These are phyloP conservation scores for Rhopilema esculentum DNA, from an alignment of 30 jellyfish, hydroid and myxozoan species.

Conservation along the genomic window DNA sequence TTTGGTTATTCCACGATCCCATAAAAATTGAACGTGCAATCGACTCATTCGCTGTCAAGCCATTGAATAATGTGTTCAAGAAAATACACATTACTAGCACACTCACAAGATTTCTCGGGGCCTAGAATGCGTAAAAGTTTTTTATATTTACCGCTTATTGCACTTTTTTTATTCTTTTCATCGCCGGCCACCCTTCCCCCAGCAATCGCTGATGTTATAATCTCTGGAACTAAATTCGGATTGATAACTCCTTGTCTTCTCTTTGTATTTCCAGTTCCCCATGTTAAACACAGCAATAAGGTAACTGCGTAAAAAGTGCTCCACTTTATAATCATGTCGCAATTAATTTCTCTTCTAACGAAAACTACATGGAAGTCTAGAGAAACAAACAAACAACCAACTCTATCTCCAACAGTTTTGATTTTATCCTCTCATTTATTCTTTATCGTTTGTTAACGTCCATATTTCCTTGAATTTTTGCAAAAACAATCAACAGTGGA, in stretches of 20 bases:
- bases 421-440: not conserved
- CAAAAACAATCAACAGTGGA: conserved; percentile 38
- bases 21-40: no score
- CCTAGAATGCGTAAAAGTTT: not conserved
- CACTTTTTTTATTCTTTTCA: conserved; percentile 29
- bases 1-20: no score
- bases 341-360: not conserved
- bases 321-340: conserved; percentile 67
- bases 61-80: no score
- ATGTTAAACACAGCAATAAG: conserved; percentile 43
- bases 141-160: conserved; percentile 68
- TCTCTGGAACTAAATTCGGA: conserved; percentile 25
- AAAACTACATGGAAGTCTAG: conserved; percentile 62
- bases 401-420: not conserved
- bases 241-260: conserved; percentile 17
- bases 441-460: conserved; percentile 46
- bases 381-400: not conserved
- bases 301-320: conserved; percentile 51
- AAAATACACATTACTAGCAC: no score
- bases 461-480: conserved; percentile 59
- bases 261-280: conserved; percentile 62
- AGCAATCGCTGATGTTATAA: conserved; percentile 45
- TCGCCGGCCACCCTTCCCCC: conserved; percentile 8
- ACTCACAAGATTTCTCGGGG: not conserved
- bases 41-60: no score